Conservation (phyloP, 1,140 invertebrate species). For the Sycophaga agraensis region DNA sequence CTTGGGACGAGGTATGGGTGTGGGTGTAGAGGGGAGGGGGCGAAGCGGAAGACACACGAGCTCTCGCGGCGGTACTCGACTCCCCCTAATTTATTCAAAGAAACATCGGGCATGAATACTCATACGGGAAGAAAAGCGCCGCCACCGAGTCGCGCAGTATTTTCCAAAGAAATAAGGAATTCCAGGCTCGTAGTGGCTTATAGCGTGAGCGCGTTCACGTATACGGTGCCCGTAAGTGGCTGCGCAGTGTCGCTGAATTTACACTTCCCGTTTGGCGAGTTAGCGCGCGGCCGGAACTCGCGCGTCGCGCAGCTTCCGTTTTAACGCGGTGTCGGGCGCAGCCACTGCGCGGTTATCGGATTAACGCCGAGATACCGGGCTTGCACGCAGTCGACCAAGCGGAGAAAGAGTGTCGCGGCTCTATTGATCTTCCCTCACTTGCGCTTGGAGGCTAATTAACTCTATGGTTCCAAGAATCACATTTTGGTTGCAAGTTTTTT, state of each 20-base stretch:
- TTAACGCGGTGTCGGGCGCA: background rate
- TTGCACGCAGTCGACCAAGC: background rate
- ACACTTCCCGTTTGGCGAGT: slow-evolving; percentile 26
- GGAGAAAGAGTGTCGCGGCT: background rate
- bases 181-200: slow-evolving; percentile 13
- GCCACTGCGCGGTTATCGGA: slow-evolving; percentile 15
- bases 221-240: background rate
- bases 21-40: too few species aligned
- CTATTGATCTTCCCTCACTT: too few species aligned
- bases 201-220: background rate
- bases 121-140: slow-evolving; percentile 13
- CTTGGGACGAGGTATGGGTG: too few species aligned
- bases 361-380: slow-evolving; percentile 17
- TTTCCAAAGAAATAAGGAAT: slow-evolving; percentile 27
- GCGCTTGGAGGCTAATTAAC: too few species aligned
- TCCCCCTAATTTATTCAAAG: slow-evolving; percentile 23
- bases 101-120: background rate
- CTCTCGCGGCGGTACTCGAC: too few species aligned
- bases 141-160: background rate
- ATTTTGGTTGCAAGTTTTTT: too few species aligned
- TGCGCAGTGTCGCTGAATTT: slow-evolving; percentile 13
- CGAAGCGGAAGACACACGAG: too few species aligned
- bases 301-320: slow-evolving; percentile 10
- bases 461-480: too few species aligned
- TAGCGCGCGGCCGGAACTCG: slow-evolving; percentile 4